Conservation (phyloP, 2,888 invertebrate genomes). For the Macropis europaea region DNA sequence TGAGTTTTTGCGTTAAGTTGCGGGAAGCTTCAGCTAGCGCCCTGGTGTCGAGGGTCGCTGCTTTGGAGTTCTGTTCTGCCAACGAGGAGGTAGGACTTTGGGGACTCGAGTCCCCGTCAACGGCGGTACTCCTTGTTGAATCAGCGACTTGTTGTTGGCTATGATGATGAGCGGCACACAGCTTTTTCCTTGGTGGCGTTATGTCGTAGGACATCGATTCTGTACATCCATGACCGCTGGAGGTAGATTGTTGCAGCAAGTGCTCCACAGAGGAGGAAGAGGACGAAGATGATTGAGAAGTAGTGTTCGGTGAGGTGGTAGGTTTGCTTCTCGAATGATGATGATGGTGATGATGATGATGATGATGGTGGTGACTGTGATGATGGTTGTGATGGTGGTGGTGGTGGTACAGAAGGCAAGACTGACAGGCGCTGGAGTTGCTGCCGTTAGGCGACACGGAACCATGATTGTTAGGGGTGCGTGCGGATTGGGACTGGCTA, state of each 20-base stretch:
- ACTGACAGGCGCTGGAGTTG: conserved; percentile 54
- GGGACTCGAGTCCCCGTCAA: conserved; percentile 42
- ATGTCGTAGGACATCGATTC: conserved; percentile 55
- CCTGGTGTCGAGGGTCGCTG: conserved; percentile 84
- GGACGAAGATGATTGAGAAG: conserved; percentile 31
- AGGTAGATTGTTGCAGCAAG: conserved; percentile 54
- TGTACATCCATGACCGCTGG: conserved; percentile 29
- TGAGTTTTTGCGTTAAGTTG: conserved; percentile 94
- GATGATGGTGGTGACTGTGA: conserved; percentile 67
- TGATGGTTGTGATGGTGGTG: conserved; percentile 67
- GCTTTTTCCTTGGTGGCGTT: conserved; percentile 70
- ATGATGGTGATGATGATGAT: conserved; percentile 68
- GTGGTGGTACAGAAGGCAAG: conserved; percentile 62
- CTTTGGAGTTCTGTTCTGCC: conserved; percentile 69
- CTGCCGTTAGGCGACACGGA: conserved; percentile 33
- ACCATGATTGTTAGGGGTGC: conserved; percentile 41
- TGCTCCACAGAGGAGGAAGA: conserved; percentile 33
- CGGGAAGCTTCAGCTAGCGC: conserved; percentile 94
- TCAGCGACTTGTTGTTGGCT: conserved; percentile 60
- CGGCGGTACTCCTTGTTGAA: conserved; percentile 39
- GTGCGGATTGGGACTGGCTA: conserved; percentile 40
- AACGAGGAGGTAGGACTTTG: conserved; percentile 73
- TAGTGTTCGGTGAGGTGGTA: conserved; percentile 7
- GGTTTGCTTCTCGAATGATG: conserved; percentile 68
- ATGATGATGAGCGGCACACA: conserved; percentile 70